A percentile compares a stretch with the other conserved stretches of the same genome.
Conservation (phyloP, 92 coral and sea anemone genomes). For the Siderastrea radians region DNA sequence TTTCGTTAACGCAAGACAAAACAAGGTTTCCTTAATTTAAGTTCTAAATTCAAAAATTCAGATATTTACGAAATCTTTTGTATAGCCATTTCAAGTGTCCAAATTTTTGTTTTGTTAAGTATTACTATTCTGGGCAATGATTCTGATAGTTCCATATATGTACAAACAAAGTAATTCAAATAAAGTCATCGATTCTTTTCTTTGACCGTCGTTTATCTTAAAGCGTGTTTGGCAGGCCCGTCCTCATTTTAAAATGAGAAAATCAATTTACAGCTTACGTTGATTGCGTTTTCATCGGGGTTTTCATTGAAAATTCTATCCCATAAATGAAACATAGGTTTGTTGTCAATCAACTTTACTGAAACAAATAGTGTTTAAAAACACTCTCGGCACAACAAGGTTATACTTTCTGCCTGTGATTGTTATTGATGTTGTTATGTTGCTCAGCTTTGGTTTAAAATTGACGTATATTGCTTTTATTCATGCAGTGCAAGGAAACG, state of each 20-base stretch:
- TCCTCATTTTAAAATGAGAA: constrained; percentile 3
- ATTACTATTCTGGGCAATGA: too few relatives aligned
- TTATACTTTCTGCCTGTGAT: not conserved
- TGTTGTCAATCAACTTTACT: not conserved
- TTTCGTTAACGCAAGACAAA: not conserved
- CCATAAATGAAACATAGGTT: constrained; percentile 24
- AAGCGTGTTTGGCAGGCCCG: not conserved
- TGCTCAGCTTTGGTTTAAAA: not conserved
- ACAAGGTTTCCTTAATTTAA: not conserved
- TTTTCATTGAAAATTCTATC: not conserved
- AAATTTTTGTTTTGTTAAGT: too few relatives aligned
- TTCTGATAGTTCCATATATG: not conserved
- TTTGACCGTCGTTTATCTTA: not conserved
- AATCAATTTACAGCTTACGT: not conserved
- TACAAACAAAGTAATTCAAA: not conserved
- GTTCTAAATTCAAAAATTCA: too few relatives aligned
- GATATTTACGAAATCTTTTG: too few relatives aligned
- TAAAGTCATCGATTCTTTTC: too few relatives aligned
- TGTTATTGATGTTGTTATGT: not conserved
- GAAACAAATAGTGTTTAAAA: constrained; percentile 3
- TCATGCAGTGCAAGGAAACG: not conserved
- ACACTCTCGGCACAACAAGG: not conserved
- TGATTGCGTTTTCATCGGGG: constrained; percentile 13
- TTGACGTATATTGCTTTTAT: constrained; percentile 17
- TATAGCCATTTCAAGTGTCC: too few relatives aligned